Evolutionary conservation across 2,888 invertebrate species (phyloP).

Genomic region (Lycia hirtaria): DNA sequence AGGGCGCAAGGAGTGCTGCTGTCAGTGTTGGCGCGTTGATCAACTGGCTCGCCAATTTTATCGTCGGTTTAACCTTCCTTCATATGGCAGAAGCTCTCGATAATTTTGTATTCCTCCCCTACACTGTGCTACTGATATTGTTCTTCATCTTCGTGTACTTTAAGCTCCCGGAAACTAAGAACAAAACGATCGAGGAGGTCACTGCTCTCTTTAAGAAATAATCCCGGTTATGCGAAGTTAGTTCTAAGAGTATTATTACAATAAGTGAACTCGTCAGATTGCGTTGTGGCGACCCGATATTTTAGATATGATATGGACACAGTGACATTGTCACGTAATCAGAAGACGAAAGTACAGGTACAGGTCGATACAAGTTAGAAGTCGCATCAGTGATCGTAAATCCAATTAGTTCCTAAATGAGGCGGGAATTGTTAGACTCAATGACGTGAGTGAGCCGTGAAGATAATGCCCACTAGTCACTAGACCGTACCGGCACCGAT

Average conservation of each 20-base stretch:
- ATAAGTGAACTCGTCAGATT: conserved; percentile 63
- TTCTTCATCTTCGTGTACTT: conserved; percentile 79
- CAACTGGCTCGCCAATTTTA: conserved; percentile 82
- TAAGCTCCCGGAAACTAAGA: conserved; percentile 81
- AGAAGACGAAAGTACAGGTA: too few relatives aligned
- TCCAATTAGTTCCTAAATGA: too few relatives aligned
- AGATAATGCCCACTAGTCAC: too few relatives aligned
- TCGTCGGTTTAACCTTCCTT: conserved; percentile 79
- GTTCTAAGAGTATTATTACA: conserved; percentile 57
- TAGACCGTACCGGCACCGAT: too few relatives aligned
- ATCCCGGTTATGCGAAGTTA: conserved; percentile 52
- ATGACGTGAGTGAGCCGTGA: too few relatives aligned
- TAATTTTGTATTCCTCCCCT: conserved; percentile 78
- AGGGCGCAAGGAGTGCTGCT: conserved; percentile 78
- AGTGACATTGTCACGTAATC: too few relatives aligned
- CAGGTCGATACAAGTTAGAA: too few relatives aligned
- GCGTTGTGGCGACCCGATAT: conserved; percentile 60
- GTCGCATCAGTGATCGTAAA: too few relatives aligned
- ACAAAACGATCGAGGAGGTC: conserved; percentile 80
- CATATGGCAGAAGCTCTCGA: conserved; percentile 67
- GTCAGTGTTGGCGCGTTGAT: conserved; percentile 80
- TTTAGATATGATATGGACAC: conserved; percentile 4
- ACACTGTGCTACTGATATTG: conserved; percentile 71
- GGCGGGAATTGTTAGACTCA: too few relatives aligned
- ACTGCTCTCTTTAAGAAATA: conserved; percentile 80